Percentiles rank a stretch among this genome's conserved stretches.
Evolutionary conservation across 37 sponge, comb jelly and placozoan genomes (phyloP).

Genomic region (Agelas oroides): DNA sequence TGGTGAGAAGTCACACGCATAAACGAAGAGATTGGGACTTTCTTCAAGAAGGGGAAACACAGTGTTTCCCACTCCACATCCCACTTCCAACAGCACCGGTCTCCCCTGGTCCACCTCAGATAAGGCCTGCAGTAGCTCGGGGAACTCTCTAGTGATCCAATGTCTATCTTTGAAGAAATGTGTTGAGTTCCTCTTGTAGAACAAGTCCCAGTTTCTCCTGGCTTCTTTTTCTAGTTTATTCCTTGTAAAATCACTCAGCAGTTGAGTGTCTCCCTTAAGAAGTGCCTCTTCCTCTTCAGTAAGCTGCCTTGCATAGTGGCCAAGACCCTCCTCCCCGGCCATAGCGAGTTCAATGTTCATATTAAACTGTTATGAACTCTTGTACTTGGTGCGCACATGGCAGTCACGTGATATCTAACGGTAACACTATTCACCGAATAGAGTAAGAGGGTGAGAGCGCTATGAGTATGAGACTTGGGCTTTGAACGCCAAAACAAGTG

Average conservation of each 20-base stretch:
- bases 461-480: constrained; percentile 5
- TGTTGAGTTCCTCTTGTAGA: constrained; percentile 95
- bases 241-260: constrained; percentile 74
- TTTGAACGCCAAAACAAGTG: neutral
- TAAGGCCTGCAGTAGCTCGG: constrained; percentile 64
- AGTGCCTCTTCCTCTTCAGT: constrained; percentile 63
- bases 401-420: too few species aligned
- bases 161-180: constrained; percentile 98
- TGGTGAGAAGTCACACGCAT: constrained; percentile 98
- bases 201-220: constrained; percentile 96
- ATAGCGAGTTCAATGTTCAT: neutral
- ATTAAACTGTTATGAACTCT: too few species aligned
- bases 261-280: constrained; percentile 58
- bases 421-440: too few species aligned
- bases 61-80: constrained; percentile 98
- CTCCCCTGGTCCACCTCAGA: constrained; percentile 2
- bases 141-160: constrained; percentile 95
- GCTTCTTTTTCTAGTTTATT: constrained; percentile 92
- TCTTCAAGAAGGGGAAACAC: constrained; percentile 92
- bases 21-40: constrained; percentile 73
- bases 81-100: constrained; percentile 84
- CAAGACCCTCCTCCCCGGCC: neutral
- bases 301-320: constrained; percentile 45
- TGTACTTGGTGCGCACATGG: too few species aligned
- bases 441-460: neutral